Conservation (phyloP, 2,113 vertebrate genomes). For the Chaetura pelagica region DNA sequence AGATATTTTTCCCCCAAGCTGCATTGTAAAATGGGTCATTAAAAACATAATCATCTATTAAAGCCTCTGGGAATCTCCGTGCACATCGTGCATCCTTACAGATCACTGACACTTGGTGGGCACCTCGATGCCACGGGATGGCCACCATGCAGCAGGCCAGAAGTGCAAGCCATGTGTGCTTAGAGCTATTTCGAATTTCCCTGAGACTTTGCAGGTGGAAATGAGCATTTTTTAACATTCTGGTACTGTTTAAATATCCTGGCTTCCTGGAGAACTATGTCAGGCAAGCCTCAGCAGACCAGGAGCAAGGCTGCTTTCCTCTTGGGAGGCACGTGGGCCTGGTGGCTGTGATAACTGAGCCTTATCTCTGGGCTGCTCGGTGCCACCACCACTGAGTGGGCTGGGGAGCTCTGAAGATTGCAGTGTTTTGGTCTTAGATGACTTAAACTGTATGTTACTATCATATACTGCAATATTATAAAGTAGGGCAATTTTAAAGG, state of each 20-base stretch:
- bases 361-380: background rate
- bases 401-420: background rate
- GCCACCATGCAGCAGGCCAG: background rate
- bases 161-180: fast-evolving
- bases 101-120: background rate
- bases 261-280: fast-evolving
- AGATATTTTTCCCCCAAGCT: background rate
- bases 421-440: background rate
- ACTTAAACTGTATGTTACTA: background rate
- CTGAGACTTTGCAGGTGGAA: background rate
- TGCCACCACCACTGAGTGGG: fast-evolving
- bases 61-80: background rate
- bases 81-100: fast-evolving
- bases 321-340: fast-evolving
- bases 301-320: background rate
- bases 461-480: background rate
- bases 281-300: background rate
- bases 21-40: background rate
- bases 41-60: background rate
- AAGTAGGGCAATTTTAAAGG: background rate
- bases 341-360: background rate
- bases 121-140: fast-evolving
- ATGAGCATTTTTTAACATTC: background rate
- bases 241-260: background rate
- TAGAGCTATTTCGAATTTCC: background rate